These are phyloP conservation scores for Philopotamus ludificatus DNA, from an alignment of 1,140 invertebrate species.

Conservation along the genomic window DNA sequence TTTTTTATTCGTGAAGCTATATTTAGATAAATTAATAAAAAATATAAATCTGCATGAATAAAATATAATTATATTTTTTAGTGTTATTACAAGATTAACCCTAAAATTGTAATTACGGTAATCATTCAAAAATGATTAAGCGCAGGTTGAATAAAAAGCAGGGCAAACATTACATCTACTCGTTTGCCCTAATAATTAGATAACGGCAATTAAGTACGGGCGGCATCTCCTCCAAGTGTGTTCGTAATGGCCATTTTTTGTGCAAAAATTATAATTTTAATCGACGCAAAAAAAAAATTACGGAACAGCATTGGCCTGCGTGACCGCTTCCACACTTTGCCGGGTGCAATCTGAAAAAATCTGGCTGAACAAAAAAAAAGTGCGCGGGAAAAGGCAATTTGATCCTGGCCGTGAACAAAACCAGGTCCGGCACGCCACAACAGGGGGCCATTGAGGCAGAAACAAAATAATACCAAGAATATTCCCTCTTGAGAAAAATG, in stretches of 20 bases:
- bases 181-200: too few species aligned
- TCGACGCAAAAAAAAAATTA: background rate
- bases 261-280: background rate
- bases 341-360: background rate
- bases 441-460: background rate
- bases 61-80: too few species aligned
- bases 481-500: constrained; percentile 11
- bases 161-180: too few species aligned
- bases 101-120: too few species aligned
- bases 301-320: background rate
- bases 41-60: too few species aligned
- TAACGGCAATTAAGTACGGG: too few species aligned
- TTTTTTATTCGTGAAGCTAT: too few species aligned
- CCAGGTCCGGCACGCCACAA: background rate
- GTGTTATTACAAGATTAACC: too few species aligned
- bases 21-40: too few species aligned
- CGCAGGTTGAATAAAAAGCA: too few species aligned
- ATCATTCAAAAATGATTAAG: too few species aligned
- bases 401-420: background rate
- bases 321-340: background rate
- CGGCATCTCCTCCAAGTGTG: background rate
- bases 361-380: background rate
- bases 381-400: background rate
- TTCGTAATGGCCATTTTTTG: background rate
- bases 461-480: background rate